Conservation (phyloP, 2,797 vertebrate species). For the Staurois parvus region DNA sequence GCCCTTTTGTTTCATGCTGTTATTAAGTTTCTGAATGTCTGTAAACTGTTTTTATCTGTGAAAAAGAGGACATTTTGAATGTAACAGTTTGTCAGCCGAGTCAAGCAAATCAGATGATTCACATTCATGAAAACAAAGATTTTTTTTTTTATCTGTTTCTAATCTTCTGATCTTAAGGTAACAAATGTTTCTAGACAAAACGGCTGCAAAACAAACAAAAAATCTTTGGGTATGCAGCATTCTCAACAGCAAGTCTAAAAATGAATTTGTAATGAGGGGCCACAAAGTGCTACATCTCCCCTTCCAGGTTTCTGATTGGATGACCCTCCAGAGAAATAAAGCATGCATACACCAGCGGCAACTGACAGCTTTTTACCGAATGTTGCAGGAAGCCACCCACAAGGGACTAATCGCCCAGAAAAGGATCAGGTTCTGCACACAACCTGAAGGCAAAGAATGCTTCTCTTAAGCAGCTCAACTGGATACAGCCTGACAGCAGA, state of each 20-base stretch:
- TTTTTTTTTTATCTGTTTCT: background rate
- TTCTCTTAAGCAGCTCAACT: background rate
- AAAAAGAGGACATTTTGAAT: conserved; percentile 27
- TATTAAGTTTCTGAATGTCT: conserved; percentile 33
- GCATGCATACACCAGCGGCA: background rate
- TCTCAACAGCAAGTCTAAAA: background rate
- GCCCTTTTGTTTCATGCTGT: conserved; percentile 43
- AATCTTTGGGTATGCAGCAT: background rate
- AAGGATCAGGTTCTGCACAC: background rate
- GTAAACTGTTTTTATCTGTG: conserved; percentile 24
- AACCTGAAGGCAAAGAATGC: background rate
- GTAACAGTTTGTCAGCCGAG: conserved; percentile 31
- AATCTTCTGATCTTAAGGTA: background rate
- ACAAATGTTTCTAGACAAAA: background rate
- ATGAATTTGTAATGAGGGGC: background rate
- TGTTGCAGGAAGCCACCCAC: background rate
- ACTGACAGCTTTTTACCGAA: background rate
- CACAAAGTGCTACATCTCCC: background rate
- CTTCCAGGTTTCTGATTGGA: background rate
- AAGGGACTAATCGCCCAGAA: background rate
- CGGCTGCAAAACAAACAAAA: background rate
- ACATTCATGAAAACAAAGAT: conserved; percentile 9
- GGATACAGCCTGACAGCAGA: conserved; percentile 42
- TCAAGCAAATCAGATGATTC: conserved; percentile 38
- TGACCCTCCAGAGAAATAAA: background rate